These are phyloP conservation scores for Philereme transversata DNA, from an alignment of 2,888 invertebrate species.

Conservation along the genomic window DNA sequence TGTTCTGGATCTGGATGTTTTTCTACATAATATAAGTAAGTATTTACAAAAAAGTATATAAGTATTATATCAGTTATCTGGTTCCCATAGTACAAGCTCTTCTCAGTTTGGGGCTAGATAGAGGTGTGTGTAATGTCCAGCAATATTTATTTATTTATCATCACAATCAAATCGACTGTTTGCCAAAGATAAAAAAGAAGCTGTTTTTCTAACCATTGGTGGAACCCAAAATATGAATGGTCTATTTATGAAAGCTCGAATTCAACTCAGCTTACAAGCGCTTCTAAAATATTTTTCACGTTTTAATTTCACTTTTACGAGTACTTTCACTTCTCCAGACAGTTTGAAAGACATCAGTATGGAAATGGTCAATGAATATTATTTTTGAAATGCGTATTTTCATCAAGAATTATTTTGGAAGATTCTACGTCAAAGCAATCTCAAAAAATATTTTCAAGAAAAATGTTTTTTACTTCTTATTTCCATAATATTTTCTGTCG, in stretches of 20 bases:
- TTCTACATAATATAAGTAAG: too few species aligned
- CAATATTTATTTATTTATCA: too few species aligned
- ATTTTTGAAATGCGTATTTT: not conserved
- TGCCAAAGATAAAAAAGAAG: not conserved
- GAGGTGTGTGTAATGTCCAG: too few species aligned
- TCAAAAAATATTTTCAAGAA: constrained; percentile 1
- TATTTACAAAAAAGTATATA: too few species aligned
- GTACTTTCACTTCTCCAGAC: constrained; percentile 16
- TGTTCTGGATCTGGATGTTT: too few species aligned
- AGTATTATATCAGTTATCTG: too few species aligned
- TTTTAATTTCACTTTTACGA: constrained; percentile 18
- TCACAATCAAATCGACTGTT: too few species aligned
- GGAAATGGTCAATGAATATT: not conserved
- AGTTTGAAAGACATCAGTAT: constrained; percentile 1
- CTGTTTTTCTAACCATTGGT: constrained; percentile 3
- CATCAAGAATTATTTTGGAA: not conserved
- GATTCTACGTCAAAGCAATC: not conserved
- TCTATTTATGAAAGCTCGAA: constrained; percentile 40
- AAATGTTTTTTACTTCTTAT: not conserved
- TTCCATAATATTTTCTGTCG: constrained; percentile 1
- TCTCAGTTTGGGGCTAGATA: too few species aligned
- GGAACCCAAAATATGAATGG: constrained; percentile 42
- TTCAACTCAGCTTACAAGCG: constrained; percentile 37
- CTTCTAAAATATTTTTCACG: constrained; percentile 31
- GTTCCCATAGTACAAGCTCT: too few species aligned